A percentile compares a stretch with the other conserved stretches of the same genome.
Evolutionary conservation across 1,140 invertebrate genomes (phyloP).

Genomic region (Drosophila willistoni): DNA sequence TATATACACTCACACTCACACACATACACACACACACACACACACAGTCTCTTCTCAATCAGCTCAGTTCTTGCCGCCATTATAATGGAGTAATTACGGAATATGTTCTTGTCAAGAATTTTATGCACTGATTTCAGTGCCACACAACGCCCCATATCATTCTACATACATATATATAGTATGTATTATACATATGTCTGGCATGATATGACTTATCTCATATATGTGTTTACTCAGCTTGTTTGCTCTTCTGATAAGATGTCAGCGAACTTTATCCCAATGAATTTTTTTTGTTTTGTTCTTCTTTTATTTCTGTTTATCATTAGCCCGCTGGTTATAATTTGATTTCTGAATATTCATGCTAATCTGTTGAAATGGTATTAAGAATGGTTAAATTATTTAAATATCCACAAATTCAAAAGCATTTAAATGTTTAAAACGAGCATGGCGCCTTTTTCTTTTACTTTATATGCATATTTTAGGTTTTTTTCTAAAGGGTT

Average conservation of each 20-base stretch:
- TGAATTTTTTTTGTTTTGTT: neutral
- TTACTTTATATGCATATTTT: neutral
- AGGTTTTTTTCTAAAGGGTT: too few relatives aligned
- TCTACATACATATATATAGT: too few relatives aligned
- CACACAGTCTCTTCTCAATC: constrained; percentile 39
- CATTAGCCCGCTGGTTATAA: constrained; percentile 16
- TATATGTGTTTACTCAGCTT: neutral
- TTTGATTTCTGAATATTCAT: constrained; percentile 58
- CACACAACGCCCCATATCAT: constrained; percentile 32
- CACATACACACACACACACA: too few relatives aligned
- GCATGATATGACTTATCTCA: constrained; percentile 36
- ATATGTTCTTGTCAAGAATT: constrained; percentile 58
- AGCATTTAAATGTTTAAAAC: constrained; percentile 39
- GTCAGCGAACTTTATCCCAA: constrained; percentile 55
- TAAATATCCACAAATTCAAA: constrained; percentile 42
- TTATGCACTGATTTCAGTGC: constrained; percentile 58
- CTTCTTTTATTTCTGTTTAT: constrained; percentile 24
- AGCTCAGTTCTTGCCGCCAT: constrained; percentile 69
- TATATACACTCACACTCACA: too few relatives aligned
- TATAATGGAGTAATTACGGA: constrained; percentile 78
- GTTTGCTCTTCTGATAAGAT: constrained; percentile 49
- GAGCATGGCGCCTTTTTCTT: neutral
- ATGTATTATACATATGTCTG: neutral
- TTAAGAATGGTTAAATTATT: constrained; percentile 70
- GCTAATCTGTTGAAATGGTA: constrained; percentile 46